A percentile compares a stretch with the other conserved stretches of the same genome.
Conservation (phyloP, 2,888 invertebrate species). For the Dynastes hyllus region DNA sequence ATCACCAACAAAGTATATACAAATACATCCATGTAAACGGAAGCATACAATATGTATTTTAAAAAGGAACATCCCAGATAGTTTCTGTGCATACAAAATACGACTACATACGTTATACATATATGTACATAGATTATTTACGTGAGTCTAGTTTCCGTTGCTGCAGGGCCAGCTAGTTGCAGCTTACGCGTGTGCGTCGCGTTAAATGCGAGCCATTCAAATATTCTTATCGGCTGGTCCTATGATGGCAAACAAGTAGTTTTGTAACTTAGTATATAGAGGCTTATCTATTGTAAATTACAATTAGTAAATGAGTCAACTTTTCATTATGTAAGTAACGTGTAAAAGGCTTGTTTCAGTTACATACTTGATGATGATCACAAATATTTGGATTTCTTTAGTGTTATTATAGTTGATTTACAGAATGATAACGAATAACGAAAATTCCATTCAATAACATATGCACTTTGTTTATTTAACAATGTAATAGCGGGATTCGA, state of each 20-base stretch:
- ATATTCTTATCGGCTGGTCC: background rate
- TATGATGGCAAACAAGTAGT: background rate
- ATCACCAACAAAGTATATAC: no score
- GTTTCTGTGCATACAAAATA: no score
- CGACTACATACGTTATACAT: background rate
- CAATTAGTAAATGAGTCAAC: slow-evolving; percentile 14
- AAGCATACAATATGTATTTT: no score
- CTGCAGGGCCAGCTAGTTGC: background rate
- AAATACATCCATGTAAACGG: no score
- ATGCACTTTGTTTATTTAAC: no score
- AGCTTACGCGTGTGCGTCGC: background rate
- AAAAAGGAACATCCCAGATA: no score
- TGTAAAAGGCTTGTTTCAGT: background rate
- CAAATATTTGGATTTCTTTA: background rate
- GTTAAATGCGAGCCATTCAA: background rate
- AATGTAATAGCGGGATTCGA: no score
- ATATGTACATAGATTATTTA: slow-evolving; percentile 8
- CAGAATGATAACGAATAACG: background rate
- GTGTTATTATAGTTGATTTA: background rate
- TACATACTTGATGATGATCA: background rate
- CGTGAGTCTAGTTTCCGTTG: background rate
- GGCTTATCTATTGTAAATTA: slow-evolving; percentile 9
- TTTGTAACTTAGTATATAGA: background rate
- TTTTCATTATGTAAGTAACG: background rate
- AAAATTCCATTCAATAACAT: no score